A percentile compares a stretch with the other conserved stretches of the same genome.
Conservation (phyloP, 2,888 invertebrate genomes). For the Drosophila longiperda region DNA sequence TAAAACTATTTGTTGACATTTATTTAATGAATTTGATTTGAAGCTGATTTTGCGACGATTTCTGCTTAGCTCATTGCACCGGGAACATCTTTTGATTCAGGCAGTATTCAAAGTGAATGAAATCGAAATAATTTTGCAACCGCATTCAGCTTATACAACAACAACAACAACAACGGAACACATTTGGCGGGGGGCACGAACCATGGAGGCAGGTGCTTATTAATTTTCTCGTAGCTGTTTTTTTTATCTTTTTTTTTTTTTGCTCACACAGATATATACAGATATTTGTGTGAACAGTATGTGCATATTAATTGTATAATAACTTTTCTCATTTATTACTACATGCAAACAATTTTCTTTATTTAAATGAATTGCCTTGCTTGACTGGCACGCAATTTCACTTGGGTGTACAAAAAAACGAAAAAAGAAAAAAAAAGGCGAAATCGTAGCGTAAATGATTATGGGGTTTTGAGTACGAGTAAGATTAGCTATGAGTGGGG, state of each 20-base stretch:
- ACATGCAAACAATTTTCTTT: slow-evolving; percentile 71
- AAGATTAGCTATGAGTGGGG: slow-evolving; percentile 14
- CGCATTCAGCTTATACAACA: slow-evolving; percentile 17
- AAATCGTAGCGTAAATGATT: slow-evolving; percentile 55
- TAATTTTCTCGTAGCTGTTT: slow-evolving; percentile 24
- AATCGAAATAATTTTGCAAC: slow-evolving; percentile 1
- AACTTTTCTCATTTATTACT: slow-evolving; percentile 71
- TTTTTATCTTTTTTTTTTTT: slow-evolving; percentile 22
- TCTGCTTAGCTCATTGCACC: neutral
- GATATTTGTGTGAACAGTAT: slow-evolving; percentile 12
- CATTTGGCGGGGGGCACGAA: slow-evolving; percentile 57
- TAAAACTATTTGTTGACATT: neutral
- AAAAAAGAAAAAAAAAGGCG: slow-evolving; percentile 44
- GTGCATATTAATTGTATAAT: slow-evolving; percentile 71
- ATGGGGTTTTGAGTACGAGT: slow-evolving; percentile 40
- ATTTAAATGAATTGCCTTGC: slow-evolving; percentile 74
- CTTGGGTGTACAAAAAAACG: slow-evolving; percentile 54
- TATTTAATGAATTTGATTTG: neutral
- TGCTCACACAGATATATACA: slow-evolving; percentile 3
- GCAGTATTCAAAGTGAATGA: slow-evolving; percentile 7
- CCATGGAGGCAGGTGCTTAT: slow-evolving; percentile 58
- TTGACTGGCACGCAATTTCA: slow-evolving; percentile 75
- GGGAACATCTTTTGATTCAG: neutral
- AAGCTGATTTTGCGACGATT: neutral
- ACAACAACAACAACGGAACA: slow-evolving; percentile 17